Evolutionary conservation across 2,797 vertebrate species (phyloP), one percentile per base, ranked within the genome.

Genomic region (Martes flavigula): DNA sequence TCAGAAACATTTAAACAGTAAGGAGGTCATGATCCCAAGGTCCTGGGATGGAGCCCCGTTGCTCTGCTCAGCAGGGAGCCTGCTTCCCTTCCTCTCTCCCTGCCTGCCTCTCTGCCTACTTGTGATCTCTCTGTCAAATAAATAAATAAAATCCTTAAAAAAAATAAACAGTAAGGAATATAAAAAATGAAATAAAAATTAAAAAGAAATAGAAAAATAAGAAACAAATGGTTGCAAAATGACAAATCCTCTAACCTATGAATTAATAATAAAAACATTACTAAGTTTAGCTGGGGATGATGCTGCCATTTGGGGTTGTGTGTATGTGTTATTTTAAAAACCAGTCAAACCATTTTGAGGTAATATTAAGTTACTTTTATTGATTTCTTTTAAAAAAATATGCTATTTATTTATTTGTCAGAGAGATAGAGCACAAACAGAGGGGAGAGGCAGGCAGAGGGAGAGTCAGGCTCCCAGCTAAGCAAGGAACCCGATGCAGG

Each of bases 151-250:
- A 51, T 46, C 48, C 5, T 51, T 15, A 51, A 51, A 51, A 51
- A 51, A 51, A 51, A 48, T 86, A 72, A 73, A 83, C 13, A 73
- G n/a, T 20, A 77, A 86, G 70, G 21, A 78, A 86, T 38, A 91
- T 51, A 13, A 38, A 82, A 56, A 91, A 56, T 27, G 73, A 81
- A 90, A 85, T 56, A 88, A 62, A 62, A 35, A 15, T 84, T 73
- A 46, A 78, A 89, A 91, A 54, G 46, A 83, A 85, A 82, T 77
- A 40, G 35, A n/a, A 96, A 97, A 96, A 81, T 75, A 51, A 86
- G 58, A 92, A 90, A 81, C 4, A 87, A 87, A 43, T 78, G 23
- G 79, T 84, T 81, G 13, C 1, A 68, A 82, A 90, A 82, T 40
- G 7, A 40, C 38, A 94, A 58, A 40, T 73, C 51, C 27, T 35